These are phyloP conservation scores for Heliconius sara DNA, from an alignment of 2,888 invertebrate genomes.

Conservation along the genomic window DNA sequence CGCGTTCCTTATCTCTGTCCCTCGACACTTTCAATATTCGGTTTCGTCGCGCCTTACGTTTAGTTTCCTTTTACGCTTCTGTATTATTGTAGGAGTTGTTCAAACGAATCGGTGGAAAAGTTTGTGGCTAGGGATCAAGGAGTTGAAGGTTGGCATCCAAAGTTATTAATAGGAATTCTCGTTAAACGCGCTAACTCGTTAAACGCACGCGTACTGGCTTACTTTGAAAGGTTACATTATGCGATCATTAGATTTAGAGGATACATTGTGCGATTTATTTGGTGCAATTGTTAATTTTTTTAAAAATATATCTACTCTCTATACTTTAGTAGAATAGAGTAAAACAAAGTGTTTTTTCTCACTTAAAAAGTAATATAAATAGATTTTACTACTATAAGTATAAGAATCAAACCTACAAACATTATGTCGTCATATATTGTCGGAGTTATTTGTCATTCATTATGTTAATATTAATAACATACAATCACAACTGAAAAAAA, in stretches of 20 bases:
- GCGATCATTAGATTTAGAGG: too few species aligned
- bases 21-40: conserved; percentile 84
- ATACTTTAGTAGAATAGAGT: too few species aligned
- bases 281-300: too few species aligned
- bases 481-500: background rate
- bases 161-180: background rate
- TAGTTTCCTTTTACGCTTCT: conserved; percentile 58
- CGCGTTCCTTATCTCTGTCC: conserved; percentile 80
- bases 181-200: too few species aligned
- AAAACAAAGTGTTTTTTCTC: too few species aligned
- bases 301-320: too few species aligned
- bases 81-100: conserved; percentile 39
- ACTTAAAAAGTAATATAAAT: background rate
- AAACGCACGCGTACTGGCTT: background rate
- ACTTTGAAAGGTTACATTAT: too few species aligned
- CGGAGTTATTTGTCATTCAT: background rate
- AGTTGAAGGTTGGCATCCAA: background rate
- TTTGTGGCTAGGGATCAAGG: background rate
- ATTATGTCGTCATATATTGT: background rate
- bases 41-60: conserved; percentile 71
- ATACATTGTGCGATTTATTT: background rate
- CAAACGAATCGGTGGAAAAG: background rate
- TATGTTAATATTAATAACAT: background rate
- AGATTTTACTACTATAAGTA: background rate
- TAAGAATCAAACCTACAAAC: background rate